phyloP scores from a whole-genome alignment of 2,113 vertebrate genomes.

The Archilochus colubris region DNA sequence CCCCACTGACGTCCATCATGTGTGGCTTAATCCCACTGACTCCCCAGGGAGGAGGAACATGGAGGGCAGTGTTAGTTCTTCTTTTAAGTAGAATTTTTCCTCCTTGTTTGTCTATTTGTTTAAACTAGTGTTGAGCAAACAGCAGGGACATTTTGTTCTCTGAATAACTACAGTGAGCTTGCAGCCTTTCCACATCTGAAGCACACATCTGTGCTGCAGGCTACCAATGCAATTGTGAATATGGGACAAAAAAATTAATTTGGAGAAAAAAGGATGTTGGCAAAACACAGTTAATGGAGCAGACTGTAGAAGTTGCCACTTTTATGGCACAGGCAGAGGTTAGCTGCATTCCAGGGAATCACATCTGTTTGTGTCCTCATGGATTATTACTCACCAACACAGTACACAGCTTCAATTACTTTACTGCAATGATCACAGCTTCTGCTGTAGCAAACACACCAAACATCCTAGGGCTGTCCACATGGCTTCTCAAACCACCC shows the following conservation, averaged over 20 bases:
- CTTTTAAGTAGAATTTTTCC: conserved; percentile 18
- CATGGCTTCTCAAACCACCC: background rate
- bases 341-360: background rate
- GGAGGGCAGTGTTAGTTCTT: background rate
- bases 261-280: background rate
- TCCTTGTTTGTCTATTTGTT: conserved; percentile 52
- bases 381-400: background rate
- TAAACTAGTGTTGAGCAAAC: conserved; percentile 49
- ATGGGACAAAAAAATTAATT: conserved; percentile 19
- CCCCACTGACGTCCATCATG: conserved; percentile 2
- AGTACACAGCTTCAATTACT: background rate
- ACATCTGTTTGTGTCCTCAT: background rate
- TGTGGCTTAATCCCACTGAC: background rate
- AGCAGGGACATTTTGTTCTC: conserved; percentile 27
- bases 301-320: conserved; percentile 8
- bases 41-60: background rate
- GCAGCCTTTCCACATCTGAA: background rate
- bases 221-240: background rate
- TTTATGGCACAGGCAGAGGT: background rate
- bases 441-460: background rate
- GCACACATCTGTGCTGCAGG: background rate
- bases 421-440: background rate
- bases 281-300: background rate
- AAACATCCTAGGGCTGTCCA: background rate
- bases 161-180: background rate